Evolutionary conservation across 2,888 invertebrate genomes (phyloP), one percentile per base, ranked within the genome.

Genomic region (Dicyrtomina minuta): DNA sequence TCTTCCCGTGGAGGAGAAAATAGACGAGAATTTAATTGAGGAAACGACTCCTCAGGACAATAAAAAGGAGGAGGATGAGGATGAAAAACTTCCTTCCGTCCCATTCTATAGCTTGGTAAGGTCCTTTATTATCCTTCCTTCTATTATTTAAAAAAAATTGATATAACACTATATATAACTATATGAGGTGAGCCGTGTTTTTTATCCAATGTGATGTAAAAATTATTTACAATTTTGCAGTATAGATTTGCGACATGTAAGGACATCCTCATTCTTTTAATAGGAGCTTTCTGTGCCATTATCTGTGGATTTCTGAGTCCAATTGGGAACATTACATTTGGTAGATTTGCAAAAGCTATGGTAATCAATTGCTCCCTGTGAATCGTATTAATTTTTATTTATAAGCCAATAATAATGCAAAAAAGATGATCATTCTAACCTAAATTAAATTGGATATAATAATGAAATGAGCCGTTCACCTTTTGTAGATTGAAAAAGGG

Each of bases 321-420:
- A 15, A 43, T 70, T 12, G 64, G 70, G 1, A 75, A 75, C 59
- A 33, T 68, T 41, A 56, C 73, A 1, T 77, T 74, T 62, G 77
- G 77, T 1, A 46, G 67, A 51, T 73, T 77, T 44, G 72, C 74
- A 20, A 77, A 74, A 22, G 60, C 69, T 1, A 73, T 77, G 71
- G 75, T 77, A 15, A 68, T 62, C 0, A 41, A 12, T 41, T 41
- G 70, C n/a, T n/a, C n/a, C n/a, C n/a, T n/a, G n/a, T n/a, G n/a
- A n/a, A n/a, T n/a, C n/a, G n/a, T n/a, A n/a, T n/a, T n/a, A n/a
- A n/a, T n/a, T n/a, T n/a, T n/a, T n/a, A n/a, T n/a, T n/a, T n/a
- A n/a, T n/a, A n/a, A n/a, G n/a, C 33, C 33, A 33, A 33, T 33
- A 33, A n/a, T n/a, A n/a, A n/a, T n/a, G n/a, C n/a, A n/a, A n/a